Evolutionary conservation across 2,888 invertebrate species (phyloP).

Genomic region (Drosophila paramelanica): DNA sequence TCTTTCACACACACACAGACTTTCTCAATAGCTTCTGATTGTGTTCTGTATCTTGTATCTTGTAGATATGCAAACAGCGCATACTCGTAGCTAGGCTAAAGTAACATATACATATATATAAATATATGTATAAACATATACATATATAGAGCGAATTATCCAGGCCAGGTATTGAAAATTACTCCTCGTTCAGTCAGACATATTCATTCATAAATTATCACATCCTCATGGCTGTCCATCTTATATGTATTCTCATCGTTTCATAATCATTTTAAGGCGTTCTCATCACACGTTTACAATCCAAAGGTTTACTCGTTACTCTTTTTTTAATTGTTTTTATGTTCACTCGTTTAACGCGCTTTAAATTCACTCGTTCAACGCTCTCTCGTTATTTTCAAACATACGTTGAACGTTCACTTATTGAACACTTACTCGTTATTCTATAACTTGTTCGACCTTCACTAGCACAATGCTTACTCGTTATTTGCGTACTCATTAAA

Average conservation of each 20-base stretch:
- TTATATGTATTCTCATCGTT: not conserved
- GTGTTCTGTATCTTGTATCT: constrained; percentile 73
- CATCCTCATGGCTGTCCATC: not conserved
- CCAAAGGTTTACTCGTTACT: not conserved
- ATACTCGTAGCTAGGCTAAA: constrained; percentile 56
- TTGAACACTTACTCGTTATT: not conserved
- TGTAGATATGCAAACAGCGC: constrained; percentile 74
- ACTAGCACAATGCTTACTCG: too few relatives aligned
- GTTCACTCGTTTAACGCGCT: not conserved
- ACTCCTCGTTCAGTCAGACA: constrained; percentile 12
- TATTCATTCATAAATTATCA: not conserved
- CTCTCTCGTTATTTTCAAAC: not conserved
- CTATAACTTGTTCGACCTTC: not conserved
- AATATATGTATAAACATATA: not conserved
- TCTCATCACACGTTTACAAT: constrained; percentile 1
- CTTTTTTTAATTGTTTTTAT: not conserved
- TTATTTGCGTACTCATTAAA: not conserved
- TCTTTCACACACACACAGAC: constrained; percentile 5
- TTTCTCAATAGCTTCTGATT: constrained; percentile 42
- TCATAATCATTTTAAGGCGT: not conserved
- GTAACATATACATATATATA: not conserved
- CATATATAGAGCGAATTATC: constrained; percentile 23
- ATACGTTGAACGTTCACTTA: not conserved
- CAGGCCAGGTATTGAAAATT: constrained; percentile 58
- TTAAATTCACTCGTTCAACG: too few relatives aligned